These are phyloP conservation scores for Neoniphon sammara DNA, from an alignment of 2,797 vertebrate genomes.

Conservation along the genomic window DNA sequence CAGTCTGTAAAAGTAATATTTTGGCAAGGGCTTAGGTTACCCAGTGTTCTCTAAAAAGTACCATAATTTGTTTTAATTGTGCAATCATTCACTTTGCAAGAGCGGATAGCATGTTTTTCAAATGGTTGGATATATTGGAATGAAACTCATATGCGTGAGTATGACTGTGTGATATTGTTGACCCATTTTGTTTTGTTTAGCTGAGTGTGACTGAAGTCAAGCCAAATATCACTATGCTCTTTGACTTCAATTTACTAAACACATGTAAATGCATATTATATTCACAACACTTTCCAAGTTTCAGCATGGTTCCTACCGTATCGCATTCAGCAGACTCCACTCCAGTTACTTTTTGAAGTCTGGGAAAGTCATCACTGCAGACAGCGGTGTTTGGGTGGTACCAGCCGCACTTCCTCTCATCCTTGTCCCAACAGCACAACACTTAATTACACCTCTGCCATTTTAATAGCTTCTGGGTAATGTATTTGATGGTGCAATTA, in stretches of 20 bases:
- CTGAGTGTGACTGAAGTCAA: not conserved
- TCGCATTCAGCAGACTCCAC: constrained; percentile 14
- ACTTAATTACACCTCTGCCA: constrained; percentile 74
- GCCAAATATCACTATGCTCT: not conserved
- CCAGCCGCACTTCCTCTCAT: constrained; percentile 48
- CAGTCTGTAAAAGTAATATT: too few species aligned
- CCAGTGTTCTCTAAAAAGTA: too few species aligned
- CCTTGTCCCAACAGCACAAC: constrained; percentile 58
- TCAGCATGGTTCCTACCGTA: not conserved
- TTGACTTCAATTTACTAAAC: not conserved
- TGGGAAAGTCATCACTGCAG: constrained; percentile 20
- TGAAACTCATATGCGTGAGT: not conserved
- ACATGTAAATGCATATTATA: not conserved
- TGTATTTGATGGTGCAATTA: constrained; percentile 78
- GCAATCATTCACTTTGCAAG: too few species aligned
- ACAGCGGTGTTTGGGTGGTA: constrained; percentile 48
- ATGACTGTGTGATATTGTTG: not conserved
- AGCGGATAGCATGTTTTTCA: too few species aligned
- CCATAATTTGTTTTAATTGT: too few species aligned
- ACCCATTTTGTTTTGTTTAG: not conserved
- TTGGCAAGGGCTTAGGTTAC: too few species aligned
- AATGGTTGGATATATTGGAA: too few species aligned
- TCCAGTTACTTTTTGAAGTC: constrained; percentile 24
- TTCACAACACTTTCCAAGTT: not conserved
- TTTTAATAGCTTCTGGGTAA: constrained; percentile 76